A percentile compares a stretch with the other conserved stretches of the same genome.
Evolutionary conservation across 2,113 vertebrate genomes (phyloP).

Genomic region (Cephalopterus ornatus): DNA sequence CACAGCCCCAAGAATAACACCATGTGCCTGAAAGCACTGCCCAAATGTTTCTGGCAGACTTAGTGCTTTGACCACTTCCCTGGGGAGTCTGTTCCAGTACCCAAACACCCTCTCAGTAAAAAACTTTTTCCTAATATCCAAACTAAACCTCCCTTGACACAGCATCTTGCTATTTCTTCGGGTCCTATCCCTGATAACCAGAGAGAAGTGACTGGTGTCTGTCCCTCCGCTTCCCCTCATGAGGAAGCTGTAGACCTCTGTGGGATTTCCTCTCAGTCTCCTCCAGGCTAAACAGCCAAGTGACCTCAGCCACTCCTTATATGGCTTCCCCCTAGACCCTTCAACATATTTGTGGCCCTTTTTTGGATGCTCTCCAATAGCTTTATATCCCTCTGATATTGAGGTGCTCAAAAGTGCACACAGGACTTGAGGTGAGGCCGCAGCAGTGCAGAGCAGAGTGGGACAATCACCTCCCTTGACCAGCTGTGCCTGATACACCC

Average conservation of each 20-base stretch:
- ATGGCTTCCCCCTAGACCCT: background rate
- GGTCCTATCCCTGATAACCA: background rate
- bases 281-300: background rate
- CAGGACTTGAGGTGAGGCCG: background rate
- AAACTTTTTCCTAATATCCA: background rate
- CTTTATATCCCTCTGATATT: background rate
- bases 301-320: fast-evolving
- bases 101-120: fast-evolving
- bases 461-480: background rate
- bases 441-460: background rate
- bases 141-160: background rate
- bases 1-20: background rate
- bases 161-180: background rate
- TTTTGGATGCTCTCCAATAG: background rate
- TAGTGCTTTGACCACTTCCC: background rate
- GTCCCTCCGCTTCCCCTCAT: background rate
- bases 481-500: background rate
- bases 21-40: no score
- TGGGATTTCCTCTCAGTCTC: background rate
- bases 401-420: background rate
- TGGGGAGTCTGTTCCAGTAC: background rate
- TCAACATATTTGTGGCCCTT: background rate
- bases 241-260: no score
- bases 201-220: background rate
- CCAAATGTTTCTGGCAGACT: background rate